Percentiles rank a stretch among this genome's conserved stretches.
These are phyloP conservation scores for Aix galericulata DNA, from an alignment of 2,113 vertebrate genomes.

Conservation along the genomic window DNA sequence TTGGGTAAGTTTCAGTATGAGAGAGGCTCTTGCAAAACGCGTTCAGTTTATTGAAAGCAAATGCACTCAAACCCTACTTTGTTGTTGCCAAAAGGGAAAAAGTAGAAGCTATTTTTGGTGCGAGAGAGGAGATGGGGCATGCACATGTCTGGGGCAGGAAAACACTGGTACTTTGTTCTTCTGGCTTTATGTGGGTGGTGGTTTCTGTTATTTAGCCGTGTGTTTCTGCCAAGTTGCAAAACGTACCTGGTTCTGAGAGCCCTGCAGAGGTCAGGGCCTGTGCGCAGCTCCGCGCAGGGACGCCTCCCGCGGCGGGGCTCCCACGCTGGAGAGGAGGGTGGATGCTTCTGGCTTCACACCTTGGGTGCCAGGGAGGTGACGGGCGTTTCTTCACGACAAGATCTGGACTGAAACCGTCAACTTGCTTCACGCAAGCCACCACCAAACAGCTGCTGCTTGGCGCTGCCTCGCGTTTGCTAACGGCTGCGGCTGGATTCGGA, in stretches of 20 bases:
- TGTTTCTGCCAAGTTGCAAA: constrained; percentile 61
- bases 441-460: constrained; percentile 48
- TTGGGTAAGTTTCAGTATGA: constrained; percentile 19
- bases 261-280: background rate
- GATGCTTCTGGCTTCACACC: constrained; percentile 28
- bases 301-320: background rate
- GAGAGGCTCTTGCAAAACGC: constrained; percentile 26
- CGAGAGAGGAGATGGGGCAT: constrained; percentile 48
- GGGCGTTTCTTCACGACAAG: background rate
- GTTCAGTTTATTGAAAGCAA: constrained; percentile 53
- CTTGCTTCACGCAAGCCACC: constrained; percentile 10
- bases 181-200: constrained; percentile 64
- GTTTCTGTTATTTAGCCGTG: constrained; percentile 52
- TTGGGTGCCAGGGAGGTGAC: constrained; percentile 17
- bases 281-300: background rate
- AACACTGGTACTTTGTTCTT: constrained; percentile 66
- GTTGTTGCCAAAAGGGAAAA: constrained; percentile 66
- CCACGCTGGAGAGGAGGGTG: background rate
- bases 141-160: constrained; percentile 58
- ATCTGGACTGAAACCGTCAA: constrained; percentile 44
- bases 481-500: constrained; percentile 37
- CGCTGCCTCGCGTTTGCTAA: constrained; percentile 48
- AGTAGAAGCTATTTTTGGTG: constrained; percentile 65
- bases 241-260: constrained; percentile 57
- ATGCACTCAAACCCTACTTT: constrained; percentile 3